Conservation (phyloP, 2,888 invertebrate species). For the Melanostoma mellinum region DNA sequence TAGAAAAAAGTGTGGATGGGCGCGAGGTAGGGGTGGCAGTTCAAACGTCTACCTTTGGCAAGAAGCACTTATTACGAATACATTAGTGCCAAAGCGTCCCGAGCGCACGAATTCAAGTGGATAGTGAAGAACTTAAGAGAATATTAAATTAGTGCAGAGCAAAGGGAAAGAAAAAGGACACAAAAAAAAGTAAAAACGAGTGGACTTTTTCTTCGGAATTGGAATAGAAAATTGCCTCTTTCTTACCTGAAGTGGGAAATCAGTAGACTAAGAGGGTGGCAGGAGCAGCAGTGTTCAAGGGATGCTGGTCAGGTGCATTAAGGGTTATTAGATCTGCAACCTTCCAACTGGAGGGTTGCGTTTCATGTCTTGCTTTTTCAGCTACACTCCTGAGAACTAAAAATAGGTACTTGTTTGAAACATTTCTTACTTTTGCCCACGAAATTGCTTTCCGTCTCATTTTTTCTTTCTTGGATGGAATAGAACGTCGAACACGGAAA, state of each 20-base stretch:
- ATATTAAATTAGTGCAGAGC: conserved; percentile 68
- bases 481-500: neutral
- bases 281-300: conserved; percentile 1
- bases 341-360: conserved; percentile 9
- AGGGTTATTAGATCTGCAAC: conserved; percentile 59
- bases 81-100: conserved; percentile 51
- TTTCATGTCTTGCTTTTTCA: conserved; percentile 51
- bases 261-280: conserved; percentile 25
- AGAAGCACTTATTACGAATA: conserved; percentile 71
- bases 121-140: conserved; percentile 58
- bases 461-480: conserved; percentile 29
- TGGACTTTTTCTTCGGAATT: conserved; percentile 8
- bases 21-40: neutral
- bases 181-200: conserved; percentile 11
- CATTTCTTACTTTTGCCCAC: neutral
- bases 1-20: conserved; percentile 10
- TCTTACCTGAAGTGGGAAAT: conserved; percentile 59
- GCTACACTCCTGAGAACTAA: conserved; percentile 13
- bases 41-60: conserved; percentile 19
- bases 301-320: conserved; percentile 61
- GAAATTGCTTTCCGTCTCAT: neutral
- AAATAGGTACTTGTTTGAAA: conserved; percentile 5
- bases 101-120: conserved; percentile 58
- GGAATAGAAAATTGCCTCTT: conserved; percentile 63
- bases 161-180: conserved; percentile 35